Conservation (phyloP, 2,888 invertebrate species). For the Lysandra bellargus region DNA sequence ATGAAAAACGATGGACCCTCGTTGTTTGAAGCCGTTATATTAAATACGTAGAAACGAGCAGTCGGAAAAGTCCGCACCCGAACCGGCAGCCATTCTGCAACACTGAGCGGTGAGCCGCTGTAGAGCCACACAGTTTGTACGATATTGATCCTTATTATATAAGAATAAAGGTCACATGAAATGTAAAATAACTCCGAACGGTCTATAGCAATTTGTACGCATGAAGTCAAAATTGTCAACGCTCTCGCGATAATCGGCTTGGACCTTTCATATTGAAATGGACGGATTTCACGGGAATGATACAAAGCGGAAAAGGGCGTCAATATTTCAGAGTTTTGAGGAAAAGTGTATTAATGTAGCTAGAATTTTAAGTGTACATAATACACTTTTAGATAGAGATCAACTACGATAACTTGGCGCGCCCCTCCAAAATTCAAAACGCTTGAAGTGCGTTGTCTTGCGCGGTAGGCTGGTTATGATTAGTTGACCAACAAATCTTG, state of each 20-base stretch:
- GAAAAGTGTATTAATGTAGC: neutral
- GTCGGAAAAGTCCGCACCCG: neutral
- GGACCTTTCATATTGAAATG: constrained; percentile 2
- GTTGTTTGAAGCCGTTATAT: neutral
- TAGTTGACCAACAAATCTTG: too few species aligned
- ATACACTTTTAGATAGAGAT: too few species aligned
- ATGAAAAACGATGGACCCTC: neutral
- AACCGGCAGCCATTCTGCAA: neutral
- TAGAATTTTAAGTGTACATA: too few species aligned
- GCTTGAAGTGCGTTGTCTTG: too few species aligned
- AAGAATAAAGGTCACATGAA: neutral
- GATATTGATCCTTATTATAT: neutral
- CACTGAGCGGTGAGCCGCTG: neutral
- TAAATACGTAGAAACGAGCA: neutral
- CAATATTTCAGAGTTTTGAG: neutral
- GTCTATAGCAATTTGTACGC: constrained; percentile 8
- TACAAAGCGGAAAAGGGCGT: neutral
- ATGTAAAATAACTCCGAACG: neutral
- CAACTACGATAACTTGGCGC: too few species aligned
- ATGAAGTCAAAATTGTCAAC: constrained; percentile 25
- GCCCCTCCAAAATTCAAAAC: too few species aligned
- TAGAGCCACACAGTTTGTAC: neutral
- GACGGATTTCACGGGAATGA: constrained; percentile 2
- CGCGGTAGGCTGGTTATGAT: too few species aligned
- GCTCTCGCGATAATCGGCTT: constrained; percentile 22